Conservation (phyloP, 1,140 invertebrate genomes). For the Magallana ariakensis region DNA sequence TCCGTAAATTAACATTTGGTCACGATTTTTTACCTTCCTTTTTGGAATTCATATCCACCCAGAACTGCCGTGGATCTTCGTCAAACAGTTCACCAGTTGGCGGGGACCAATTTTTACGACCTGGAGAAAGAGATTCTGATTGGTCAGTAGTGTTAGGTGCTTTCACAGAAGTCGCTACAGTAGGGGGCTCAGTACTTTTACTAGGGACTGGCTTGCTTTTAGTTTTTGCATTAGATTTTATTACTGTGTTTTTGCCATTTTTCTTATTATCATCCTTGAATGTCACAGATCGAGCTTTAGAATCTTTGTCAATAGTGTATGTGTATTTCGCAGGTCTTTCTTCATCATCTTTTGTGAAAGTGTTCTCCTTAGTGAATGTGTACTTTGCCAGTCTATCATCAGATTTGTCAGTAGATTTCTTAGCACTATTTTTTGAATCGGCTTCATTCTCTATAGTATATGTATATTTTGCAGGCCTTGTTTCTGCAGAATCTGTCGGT, state of each 20-base stretch:
- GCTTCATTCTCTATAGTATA: not conserved
- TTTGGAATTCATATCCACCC: conserved; percentile 44
- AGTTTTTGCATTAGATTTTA: not conserved
- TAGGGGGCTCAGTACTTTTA: not conserved
- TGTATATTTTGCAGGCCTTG: conserved; percentile 36
- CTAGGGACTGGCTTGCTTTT: not conserved
- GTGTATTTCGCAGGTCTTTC: conserved; percentile 30
- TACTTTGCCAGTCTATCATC: conserved; percentile 23
- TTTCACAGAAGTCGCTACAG: not conserved
- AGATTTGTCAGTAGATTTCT: not conserved
- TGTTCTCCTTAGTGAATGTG: conserved; percentile 28
- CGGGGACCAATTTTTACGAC: conserved; percentile 46
- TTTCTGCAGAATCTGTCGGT: not conserved
- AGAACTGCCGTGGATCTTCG: conserved; percentile 45
- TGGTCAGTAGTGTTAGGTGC: not conserved
- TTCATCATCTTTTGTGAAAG: conserved; percentile 32
- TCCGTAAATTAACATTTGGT: not conserved
- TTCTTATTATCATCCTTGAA: conserved; percentile 33
- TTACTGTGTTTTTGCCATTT: not conserved
- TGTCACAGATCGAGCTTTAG: conserved; percentile 18
- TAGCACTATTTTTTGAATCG: not conserved
- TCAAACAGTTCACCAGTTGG: conserved; percentile 33
- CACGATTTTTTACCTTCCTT: conserved; percentile 36
- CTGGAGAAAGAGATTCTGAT: conserved; percentile 30
- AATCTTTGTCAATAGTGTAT: not conserved